Evolutionary conservation across 2,888 invertebrate species (phyloP).

Genomic region (Sipha maydis): DNA sequence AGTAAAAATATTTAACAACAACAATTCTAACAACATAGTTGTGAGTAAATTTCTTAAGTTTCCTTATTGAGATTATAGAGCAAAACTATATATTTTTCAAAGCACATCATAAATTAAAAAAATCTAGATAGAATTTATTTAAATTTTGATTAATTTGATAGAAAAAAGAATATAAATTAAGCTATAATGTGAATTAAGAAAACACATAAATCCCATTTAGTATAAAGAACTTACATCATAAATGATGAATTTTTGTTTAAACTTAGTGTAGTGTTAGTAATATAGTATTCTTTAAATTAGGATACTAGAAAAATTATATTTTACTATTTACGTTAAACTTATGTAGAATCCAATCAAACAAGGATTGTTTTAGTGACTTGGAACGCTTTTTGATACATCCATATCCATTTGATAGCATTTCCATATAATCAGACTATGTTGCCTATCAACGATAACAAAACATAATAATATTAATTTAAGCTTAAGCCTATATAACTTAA

Average conservation of each 20-base stretch:
- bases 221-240: neutral
- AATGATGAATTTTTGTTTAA: neutral
- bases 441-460: conserved; percentile 58
- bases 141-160: neutral
- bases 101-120: too few species aligned
- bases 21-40: too few species aligned
- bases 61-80: too few species aligned
- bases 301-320: conserved; percentile 30
- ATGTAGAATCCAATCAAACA: conserved; percentile 59
- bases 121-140: too few species aligned
- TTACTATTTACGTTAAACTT: conserved; percentile 58
- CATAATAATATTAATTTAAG: conserved; percentile 44
- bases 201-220: neutral
- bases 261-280: conserved; percentile 52
- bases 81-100: too few species aligned
- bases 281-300: conserved; percentile 10
- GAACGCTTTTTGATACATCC: conserved; percentile 53
- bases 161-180: neutral
- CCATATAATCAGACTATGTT: conserved; percentile 55
- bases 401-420: conserved; percentile 61
- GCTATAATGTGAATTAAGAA: neutral
- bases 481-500: neutral
- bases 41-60: too few species aligned
- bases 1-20: too few species aligned
- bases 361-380: conserved; percentile 55